Evolutionary conservation across 2,113 vertebrate genomes (phyloP).

Genomic region (Varanus salvator): DNA sequence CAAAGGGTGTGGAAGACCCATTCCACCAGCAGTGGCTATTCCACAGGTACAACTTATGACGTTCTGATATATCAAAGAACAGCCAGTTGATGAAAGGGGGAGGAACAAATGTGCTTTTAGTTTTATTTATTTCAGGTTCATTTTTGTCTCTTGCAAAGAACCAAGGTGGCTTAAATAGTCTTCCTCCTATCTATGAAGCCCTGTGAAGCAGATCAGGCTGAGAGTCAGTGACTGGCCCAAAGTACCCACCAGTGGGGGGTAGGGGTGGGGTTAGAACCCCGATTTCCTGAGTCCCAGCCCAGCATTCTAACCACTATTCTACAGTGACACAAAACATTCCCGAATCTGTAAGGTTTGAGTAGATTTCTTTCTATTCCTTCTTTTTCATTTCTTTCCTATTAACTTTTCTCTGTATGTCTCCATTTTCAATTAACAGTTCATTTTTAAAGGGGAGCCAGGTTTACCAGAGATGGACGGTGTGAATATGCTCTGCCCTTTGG

Average conservation of each 20-base stretch:
- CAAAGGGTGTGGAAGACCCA: too few species aligned
- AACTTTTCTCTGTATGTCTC: conserved; percentile 8
- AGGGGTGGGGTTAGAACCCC: too few species aligned
- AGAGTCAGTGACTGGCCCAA: too few species aligned
- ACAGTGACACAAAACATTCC: neutral
- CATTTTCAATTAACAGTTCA: conserved; percentile 70
- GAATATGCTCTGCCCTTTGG: conserved; percentile 82
- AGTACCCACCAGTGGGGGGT: too few species aligned
- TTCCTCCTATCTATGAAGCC: too few species aligned
- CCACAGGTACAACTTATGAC: neutral
- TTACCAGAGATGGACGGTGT: conserved; percentile 69
- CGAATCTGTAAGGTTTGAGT: neutral
- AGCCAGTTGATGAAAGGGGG: neutral
- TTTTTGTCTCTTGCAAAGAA: too few species aligned
- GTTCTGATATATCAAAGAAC: neutral
- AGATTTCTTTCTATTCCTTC: neutral
- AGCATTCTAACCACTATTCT: too few species aligned
- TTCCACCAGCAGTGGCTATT: too few species aligned
- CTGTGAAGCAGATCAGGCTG: too few species aligned
- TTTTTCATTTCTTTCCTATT: neutral
- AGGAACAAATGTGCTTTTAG: neutral
- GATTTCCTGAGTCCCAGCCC: too few species aligned
- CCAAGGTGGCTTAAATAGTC: too few species aligned
- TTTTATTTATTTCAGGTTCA: too few species aligned
- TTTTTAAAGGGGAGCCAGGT: conserved; percentile 74